phyloP scores from a whole-genome alignment of 1,140 invertebrate species.

The Eciton burchellii region DNA sequence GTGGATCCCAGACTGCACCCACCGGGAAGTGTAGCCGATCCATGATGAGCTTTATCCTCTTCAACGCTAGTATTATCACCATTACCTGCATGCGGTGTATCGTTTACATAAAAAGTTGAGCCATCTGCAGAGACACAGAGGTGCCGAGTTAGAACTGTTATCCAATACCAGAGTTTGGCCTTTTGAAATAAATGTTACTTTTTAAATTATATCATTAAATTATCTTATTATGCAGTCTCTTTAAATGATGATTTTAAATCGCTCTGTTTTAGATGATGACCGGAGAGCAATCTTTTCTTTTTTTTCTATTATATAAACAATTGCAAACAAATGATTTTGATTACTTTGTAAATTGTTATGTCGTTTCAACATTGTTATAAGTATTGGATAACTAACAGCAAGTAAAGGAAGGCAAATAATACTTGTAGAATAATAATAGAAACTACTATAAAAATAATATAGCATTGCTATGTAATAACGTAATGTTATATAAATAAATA shows the following conservation, averaged over 20 bases:
- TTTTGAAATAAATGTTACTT: conserved; percentile 57
- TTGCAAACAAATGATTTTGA: neutral
- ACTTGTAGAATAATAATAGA: conserved; percentile 46
- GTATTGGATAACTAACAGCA: conserved; percentile 83
- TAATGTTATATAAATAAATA: conserved; percentile 26
- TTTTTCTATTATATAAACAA: no score
- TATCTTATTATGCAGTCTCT: conserved; percentile 26
- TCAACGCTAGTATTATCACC: conserved; percentile 86
- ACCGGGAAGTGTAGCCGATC: conserved; percentile 87
- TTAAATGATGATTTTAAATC: neutral
- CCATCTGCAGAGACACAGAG: conserved; percentile 84
- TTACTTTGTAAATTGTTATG: neutral
- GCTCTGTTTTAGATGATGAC: neutral
- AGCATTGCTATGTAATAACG: conserved; percentile 43
- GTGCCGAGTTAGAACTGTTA: conserved; percentile 82
- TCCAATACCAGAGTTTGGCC: conserved; percentile 81
- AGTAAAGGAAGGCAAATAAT: conserved; percentile 58
- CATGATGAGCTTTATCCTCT: conserved; percentile 87
- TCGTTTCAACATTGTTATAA: conserved; percentile 49
- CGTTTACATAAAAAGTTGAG: conserved; percentile 86
- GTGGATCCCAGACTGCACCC: conserved; percentile 84
- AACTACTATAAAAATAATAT: conserved; percentile 49
- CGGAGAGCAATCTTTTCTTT: neutral
- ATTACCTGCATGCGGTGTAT: conserved; percentile 86
- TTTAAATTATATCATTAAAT: conserved; percentile 25